Base-by-base conservation (phyloP, 2,888 invertebrate species). In the Crematogaster levior region DNA sequence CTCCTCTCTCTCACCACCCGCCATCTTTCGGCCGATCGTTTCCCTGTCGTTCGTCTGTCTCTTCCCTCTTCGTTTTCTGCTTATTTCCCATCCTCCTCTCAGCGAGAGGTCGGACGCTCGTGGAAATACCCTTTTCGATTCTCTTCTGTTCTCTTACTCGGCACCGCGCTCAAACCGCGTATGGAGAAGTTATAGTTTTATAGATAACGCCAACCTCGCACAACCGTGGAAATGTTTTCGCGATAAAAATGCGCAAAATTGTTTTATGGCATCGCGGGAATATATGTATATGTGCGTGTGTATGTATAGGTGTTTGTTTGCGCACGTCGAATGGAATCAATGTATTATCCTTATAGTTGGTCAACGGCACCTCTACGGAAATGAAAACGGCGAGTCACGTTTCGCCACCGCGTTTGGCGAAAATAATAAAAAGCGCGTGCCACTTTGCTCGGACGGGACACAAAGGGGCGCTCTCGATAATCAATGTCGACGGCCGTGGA, bases 211-310 rank as follows among this genome's bases (percentile, higher is more conserved):
- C 74, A 40, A 30, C 58, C 37, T 40, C 34, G 3, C 40, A 15
- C 56, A 61, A 37, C 24, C 21, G 48, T 24, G 61, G 43, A 77
- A 63, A 81, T 89, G 81, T 84, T 89, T 85, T 56, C 40, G 65
- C 81, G 75, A 85, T 89, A 86, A 89, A 88, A 89, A 84, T 80
- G 84, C 81, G 66, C 81, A 12, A 40, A 66, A 84, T 88, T 87
- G 82, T 85, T 88, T 86, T 83, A 86, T 63, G 77, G 81, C 40
- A n/a, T 27, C 58, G 68, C 61, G 12, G 5, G 4, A n/a, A 10
- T 81, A 77, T 15, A 12, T 18, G 40, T 40, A 9, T 7, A n/a
- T 6, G 61, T n/a, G 4, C 21, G 21, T 40, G 40, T 27, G 15
- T 43, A 15, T 15, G 10, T n/a, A 1, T 21, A 4, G 27, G 21